These are phyloP conservation scores for Antheraea yamamai DNA, from an alignment of 2,888 invertebrate species.

Conservation along the genomic window DNA sequence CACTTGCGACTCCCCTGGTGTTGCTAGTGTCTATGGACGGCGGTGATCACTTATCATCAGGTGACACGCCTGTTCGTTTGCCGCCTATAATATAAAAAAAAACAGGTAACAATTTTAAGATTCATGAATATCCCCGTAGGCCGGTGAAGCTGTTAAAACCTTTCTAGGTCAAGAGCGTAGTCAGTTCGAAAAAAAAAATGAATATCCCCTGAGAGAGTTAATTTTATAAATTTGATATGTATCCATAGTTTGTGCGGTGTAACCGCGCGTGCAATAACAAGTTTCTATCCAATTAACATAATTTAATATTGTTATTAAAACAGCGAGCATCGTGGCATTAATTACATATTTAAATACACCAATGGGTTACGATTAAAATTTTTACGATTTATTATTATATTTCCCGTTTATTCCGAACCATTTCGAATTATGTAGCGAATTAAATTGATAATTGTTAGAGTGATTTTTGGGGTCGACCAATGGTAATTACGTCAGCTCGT, in stretches of 20 bases:
- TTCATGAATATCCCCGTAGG: neutral
- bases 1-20: too few relatives aligned
- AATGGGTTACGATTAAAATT: neutral
- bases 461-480: too few relatives aligned
- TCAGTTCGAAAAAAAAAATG: too few relatives aligned
- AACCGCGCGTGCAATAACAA: conserved; percentile 10
- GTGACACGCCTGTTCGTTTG: too few relatives aligned
- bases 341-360: conserved; percentile 8
- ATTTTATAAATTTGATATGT: neutral
- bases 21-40: too few relatives aligned
- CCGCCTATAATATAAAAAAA: too few relatives aligned
- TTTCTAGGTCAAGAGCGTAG: too few relatives aligned
- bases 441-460: too few relatives aligned
- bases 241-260: neutral
- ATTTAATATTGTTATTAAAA: conserved; percentile 12
- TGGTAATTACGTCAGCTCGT: too few relatives aligned
- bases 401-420: neutral
- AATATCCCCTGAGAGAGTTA: neutral
- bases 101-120: neutral
- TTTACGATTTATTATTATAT: neutral
- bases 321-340: neutral
- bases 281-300: conserved; percentile 14
- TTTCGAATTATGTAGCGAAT: neutral
- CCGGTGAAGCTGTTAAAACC: too few relatives aligned
- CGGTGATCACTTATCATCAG: too few relatives aligned